These are phyloP conservation scores for Oikopleura dioica DNA, from an alignment of 23 tunicate genomes.

Conservation along the genomic window DNA sequence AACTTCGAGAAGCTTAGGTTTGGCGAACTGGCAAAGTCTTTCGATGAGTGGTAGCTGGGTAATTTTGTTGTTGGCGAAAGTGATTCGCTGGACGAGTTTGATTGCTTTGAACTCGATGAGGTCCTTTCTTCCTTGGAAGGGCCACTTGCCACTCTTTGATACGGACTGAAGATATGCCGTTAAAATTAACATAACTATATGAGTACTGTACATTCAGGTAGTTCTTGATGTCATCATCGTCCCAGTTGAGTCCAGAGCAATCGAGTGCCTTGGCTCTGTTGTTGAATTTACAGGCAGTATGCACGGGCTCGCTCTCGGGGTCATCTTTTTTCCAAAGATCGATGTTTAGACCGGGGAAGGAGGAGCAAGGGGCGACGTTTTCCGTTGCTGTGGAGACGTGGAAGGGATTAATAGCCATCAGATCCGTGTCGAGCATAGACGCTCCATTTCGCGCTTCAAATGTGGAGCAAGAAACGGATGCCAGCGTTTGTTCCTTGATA, in stretches of 20 bases:
- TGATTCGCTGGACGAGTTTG: not conserved
- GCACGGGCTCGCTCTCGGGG: not conserved
- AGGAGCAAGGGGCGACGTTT: not conserved
- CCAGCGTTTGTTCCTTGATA: not conserved
- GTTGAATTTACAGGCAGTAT: not conserved
- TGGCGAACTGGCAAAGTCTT: not conserved
- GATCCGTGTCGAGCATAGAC: not conserved
- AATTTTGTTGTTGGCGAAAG: not conserved
- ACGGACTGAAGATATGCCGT: not conserved
- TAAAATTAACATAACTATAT: no score
- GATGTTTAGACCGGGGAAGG: not conserved
- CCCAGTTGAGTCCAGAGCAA: not conserved
- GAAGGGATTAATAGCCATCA: constrained; percentile 3
- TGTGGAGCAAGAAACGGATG: not conserved
- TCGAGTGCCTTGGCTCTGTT: not conserved
- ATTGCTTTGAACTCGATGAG: not conserved
- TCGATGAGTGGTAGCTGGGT: not conserved
- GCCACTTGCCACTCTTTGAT: not conserved
- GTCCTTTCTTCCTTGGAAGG: not conserved
- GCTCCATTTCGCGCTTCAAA: not conserved
- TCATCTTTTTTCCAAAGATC: not conserved
- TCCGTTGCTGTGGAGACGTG: not conserved
- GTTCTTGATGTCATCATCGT: not conserved
- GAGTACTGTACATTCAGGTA: no score
- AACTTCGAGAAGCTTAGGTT: not conserved